Evolutionary conservation across 2,113 vertebrate species (phyloP).

Genomic region (Cyanoliseus patagonus): DNA sequence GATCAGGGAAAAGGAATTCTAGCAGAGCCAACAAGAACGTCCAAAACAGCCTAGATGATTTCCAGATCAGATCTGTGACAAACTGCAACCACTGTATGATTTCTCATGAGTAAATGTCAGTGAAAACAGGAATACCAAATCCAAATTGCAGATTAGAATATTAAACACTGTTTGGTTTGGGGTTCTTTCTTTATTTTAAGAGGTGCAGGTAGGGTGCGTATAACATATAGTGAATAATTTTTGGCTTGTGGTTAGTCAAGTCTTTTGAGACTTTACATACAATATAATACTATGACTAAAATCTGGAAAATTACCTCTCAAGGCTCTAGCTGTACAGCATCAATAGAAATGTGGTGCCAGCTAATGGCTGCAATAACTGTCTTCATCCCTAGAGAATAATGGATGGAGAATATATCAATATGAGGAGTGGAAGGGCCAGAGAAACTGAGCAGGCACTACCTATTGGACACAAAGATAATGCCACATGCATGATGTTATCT

Average conservation of each 20-base stretch:
- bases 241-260: neutral
- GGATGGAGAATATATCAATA: slow-evolving; percentile 63
- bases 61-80: neutral
- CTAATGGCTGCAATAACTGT: slow-evolving; percentile 67
- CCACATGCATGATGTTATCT: slow-evolving; percentile 53
- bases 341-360: slow-evolving; percentile 70
- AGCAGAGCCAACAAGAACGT: neutral
- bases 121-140: neutral
- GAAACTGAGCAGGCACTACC: slow-evolving; percentile 20
- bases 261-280: slow-evolving; percentile 22
- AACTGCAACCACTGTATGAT: neutral
- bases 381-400: slow-evolving; percentile 53
- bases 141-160: neutral
- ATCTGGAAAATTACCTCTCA: slow-evolving; percentile 63
- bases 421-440: slow-evolving; percentile 38
- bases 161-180: neutral
- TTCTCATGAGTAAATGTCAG: neutral
- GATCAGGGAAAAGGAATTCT: neutral
- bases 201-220: neutral
- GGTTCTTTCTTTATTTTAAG: neutral
- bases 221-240: neutral
- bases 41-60: neutral
- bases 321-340: slow-evolving; percentile 42
- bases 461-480: slow-evolving; percentile 22
- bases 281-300: slow-evolving; percentile 48